phyloP scores from a whole-genome alignment of 2,113 vertebrate species.

The Struthio camelus region DNA sequence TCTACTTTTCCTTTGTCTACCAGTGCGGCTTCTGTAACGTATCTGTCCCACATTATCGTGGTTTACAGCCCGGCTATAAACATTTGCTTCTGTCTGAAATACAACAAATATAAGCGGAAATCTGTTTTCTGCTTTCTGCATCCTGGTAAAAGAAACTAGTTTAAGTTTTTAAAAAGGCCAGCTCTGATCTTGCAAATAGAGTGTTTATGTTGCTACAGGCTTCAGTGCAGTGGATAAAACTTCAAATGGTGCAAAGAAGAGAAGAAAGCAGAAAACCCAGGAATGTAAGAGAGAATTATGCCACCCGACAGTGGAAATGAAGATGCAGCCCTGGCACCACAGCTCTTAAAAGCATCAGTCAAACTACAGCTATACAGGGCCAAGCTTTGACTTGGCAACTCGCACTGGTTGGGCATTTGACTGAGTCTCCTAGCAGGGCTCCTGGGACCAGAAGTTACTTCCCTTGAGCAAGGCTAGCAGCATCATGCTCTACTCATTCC shows the following conservation, averaged over 20 bases:
- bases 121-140: neutral
- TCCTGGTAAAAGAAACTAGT: neutral
- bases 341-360: neutral
- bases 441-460: neutral
- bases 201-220: neutral
- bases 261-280: constrained; percentile 11
- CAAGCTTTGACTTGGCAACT: neutral
- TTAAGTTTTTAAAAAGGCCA: neutral
- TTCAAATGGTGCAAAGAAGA: neutral
- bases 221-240: neutral
- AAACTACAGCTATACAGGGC: neutral
- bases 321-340: neutral
- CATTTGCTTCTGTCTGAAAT: constrained; percentile 65
- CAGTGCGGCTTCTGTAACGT: neutral
- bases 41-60: constrained; percentile 33
- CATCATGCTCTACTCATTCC: neutral
- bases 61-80: constrained; percentile 57
- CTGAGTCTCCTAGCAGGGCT: neutral
- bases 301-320: neutral
- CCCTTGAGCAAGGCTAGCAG: accelerated
- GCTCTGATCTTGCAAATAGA: neutral
- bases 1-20: neutral
- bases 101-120: constrained; percentile 44
- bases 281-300: neutral
- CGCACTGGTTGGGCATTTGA: accelerated